Evolutionary conservation across 2,888 invertebrate species (phyloP), one percentile per base, ranked within the genome.

Genomic region (Amaurobius ferox): DNA sequence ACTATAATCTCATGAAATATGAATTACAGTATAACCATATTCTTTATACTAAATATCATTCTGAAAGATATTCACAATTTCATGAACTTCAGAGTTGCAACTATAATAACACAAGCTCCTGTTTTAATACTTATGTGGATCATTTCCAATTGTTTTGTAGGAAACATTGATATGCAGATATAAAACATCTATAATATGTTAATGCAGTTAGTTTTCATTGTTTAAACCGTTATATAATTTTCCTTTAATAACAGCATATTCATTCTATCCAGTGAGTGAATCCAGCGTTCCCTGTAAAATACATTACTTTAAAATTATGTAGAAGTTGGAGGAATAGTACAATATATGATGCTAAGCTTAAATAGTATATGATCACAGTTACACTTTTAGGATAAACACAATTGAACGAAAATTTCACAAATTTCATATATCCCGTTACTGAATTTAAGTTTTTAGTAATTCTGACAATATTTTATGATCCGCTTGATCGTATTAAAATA

Each of bases 91-190:
- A 66, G 19, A 66, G 76, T 64, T 64, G 70, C 32, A 44, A 64
- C 71, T 68, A 39, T 83, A 71, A 35, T 70, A 71, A 83, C 70
- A 55, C 73, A 81, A 77, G 76, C 81, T 83, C 71, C 76, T 76
- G 70, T 70, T 76, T 70, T 74, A 81, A 81, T 62, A 70, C 68
- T 70, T 40, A 29, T 30, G 39, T 83, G 76, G 61, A 30, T 76
- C 70, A 71, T 70, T 30, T 39, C 48, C 23, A 71, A 61, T 81
- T 68, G 74, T 68, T 78, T 76, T 71, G 48, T 83, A 83, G 81
- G 81, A 83, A 76, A 76, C 81, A 76, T 62, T 83, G 81, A 83
- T 83, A 83, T 83, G 81, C 81, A 76, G 71, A 76, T 76, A 83
- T 70, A 64, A 76, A 76, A 83, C 81, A 83, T 76, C 81, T 83